Percentiles rank a stretch among this genome's conserved stretches.
Conservation (phyloP, 2,797 vertebrate genomes). For the Sus cebifrons region DNA sequence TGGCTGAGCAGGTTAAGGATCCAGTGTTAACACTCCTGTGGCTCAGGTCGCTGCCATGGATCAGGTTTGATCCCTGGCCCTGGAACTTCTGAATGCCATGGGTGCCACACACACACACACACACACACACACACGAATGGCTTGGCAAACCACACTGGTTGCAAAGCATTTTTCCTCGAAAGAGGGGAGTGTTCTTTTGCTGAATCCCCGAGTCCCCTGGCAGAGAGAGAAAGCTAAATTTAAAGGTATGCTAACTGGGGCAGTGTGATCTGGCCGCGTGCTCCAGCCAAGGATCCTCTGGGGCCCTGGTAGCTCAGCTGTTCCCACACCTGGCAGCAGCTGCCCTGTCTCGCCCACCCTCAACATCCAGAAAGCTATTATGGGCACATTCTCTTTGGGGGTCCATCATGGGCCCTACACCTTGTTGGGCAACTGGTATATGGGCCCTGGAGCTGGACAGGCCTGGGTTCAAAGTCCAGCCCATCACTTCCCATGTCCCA, state of each 20-base stretch:
- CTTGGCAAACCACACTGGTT: not conserved
- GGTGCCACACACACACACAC: no score
- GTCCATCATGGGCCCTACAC: not conserved
- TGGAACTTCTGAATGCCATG: no score
- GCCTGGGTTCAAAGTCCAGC: not conserved
- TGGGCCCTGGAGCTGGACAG: not conserved
- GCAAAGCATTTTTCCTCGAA: constrained; percentile 61
- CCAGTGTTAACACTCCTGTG: no score
- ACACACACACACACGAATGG: not conserved
- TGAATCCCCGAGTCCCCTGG: constrained; percentile 15
- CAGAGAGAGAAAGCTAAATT: constrained; percentile 74
- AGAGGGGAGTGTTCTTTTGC: not conserved
- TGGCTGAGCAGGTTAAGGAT: no score
- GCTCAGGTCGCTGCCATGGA: no score
- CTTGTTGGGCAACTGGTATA: rapidly evolving
- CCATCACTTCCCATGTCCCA: not conserved
- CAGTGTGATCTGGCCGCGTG: not conserved
- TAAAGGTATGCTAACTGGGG: constrained; percentile 76
- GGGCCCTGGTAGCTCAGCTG: not conserved
- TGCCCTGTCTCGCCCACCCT: not conserved
- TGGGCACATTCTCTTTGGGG: not conserved
- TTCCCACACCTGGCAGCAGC: not conserved
- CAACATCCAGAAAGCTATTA: not conserved
- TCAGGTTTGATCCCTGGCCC: no score
- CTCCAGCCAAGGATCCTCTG: not conserved